Percentiles rank a stretch among this genome's conserved stretches.
Evolutionary conservation across 2,888 invertebrate species (phyloP).

Genomic region (Pollenia amentaria): DNA sequence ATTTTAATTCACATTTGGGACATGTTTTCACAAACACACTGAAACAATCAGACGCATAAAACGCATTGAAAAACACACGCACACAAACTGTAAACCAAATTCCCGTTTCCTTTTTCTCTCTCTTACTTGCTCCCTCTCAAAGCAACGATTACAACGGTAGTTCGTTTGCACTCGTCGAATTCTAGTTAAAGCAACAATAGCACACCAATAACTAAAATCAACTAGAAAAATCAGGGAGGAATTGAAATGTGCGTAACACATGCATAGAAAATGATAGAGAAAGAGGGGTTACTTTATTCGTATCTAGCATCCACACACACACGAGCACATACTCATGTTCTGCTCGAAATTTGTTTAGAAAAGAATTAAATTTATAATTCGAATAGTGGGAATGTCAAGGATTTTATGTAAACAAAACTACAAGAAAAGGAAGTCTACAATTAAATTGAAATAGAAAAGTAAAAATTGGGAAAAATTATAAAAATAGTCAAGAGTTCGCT

Average conservation of each 20-base stretch:
- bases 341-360: background rate
- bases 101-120: background rate
- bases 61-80: slow-evolving; percentile 10
- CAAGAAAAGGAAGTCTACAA: slow-evolving; percentile 22
- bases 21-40: slow-evolving; percentile 43
- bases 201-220: slow-evolving; percentile 1
- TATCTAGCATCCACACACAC: slow-evolving; percentile 18
- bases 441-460: slow-evolving; percentile 21
- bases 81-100: background rate
- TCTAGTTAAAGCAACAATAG: background rate
- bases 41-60: background rate
- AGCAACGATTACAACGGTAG: slow-evolving; percentile 14
- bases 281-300: slow-evolving; percentile 37
- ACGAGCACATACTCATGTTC: background rate
- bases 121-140: background rate
- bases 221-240: slow-evolving; percentile 68
- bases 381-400: slow-evolving; percentile 65
- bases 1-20: slow-evolving; percentile 70
- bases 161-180: slow-evolving; percentile 7
- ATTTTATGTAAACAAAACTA: slow-evolving; percentile 32
- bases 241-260: slow-evolving; percentile 61
- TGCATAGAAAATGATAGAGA: slow-evolving; percentile 47
- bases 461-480: too few relatives aligned
- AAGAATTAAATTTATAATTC: slow-evolving; percentile 27
- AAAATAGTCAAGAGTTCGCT: slow-evolving; percentile 1